A percentile compares a stretch with the other conserved stretches of the same genome.
Evolutionary conservation across 2,888 invertebrate species (phyloP).

Genomic region (Ferrisia virgata): DNA sequence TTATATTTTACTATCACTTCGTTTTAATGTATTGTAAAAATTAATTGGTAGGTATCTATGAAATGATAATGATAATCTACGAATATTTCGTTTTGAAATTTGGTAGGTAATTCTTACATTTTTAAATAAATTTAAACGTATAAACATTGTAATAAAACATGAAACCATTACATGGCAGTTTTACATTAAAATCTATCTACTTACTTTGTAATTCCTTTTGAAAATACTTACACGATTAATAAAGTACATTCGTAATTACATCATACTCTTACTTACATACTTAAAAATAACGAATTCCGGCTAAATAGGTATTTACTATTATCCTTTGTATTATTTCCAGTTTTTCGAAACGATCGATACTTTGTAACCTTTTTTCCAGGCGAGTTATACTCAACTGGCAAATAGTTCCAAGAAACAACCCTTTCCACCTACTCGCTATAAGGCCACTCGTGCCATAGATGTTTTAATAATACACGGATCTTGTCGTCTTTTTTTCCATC

Average conservation of each 20-base stretch:
- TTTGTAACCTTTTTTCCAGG: conserved; percentile 29
- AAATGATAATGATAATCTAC: too few species aligned
- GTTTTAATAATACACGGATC: not conserved
- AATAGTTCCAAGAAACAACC: not conserved
- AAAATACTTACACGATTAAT: too few species aligned
- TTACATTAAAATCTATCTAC: too few species aligned
- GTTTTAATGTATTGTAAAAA: too few species aligned
- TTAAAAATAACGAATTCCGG: not conserved
- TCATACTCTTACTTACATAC: not conserved
- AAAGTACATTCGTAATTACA: not conserved
- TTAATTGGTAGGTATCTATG: too few species aligned
- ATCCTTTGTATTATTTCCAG: not conserved
- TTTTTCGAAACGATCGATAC: conserved; percentile 10
- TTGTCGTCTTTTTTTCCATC: not conserved
- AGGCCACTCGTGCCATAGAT: conserved; percentile 1
- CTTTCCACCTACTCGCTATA: not conserved
- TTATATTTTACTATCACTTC: not conserved
- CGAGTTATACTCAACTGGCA: not conserved
- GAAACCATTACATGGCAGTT: too few species aligned
- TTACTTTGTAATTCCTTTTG: too few species aligned
- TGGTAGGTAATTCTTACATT: too few species aligned
- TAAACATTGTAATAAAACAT: too few species aligned
- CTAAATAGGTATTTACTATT: not conserved
- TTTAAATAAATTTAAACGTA: too few species aligned
- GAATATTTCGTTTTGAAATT: too few species aligned